Percentiles rank a stretch among this genome's conserved stretches.
phyloP scores from a whole-genome alignment of 2,888 invertebrate genomes.

The Hybos culiciformis region DNA sequence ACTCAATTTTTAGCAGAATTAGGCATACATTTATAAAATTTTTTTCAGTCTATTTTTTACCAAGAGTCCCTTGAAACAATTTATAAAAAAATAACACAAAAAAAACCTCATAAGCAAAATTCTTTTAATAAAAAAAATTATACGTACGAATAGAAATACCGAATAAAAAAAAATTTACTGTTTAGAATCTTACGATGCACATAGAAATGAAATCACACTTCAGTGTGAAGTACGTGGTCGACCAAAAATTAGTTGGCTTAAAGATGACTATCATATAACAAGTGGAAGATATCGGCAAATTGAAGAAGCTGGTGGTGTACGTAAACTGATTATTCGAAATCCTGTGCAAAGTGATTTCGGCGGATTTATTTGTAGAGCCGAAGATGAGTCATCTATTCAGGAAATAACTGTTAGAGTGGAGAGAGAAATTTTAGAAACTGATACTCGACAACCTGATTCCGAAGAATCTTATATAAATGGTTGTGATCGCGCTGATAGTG shows the following conservation, averaged over 20 bases:
- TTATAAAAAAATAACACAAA: neutral
- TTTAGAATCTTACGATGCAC: conserved; percentile 54
- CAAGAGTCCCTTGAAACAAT: too few relatives aligned
- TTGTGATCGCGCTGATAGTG: neutral
- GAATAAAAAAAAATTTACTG: too few relatives aligned
- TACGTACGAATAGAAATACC: too few relatives aligned
- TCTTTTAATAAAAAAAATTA: too few relatives aligned
- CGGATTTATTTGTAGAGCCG: conserved; percentile 63
- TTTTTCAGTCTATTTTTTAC: too few relatives aligned
- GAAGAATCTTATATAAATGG: neutral
- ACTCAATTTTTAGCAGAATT: too few relatives aligned
- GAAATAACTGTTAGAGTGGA: conserved; percentile 55
- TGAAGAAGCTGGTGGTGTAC: conserved; percentile 58
- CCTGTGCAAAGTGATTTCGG: conserved; percentile 58
- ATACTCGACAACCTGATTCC: neutral
- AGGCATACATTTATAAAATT: too few relatives aligned
- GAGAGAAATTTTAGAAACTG: conserved; percentile 26
- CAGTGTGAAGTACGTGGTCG: conserved; percentile 40
- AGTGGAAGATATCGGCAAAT: conserved; percentile 48
- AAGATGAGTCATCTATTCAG: conserved; percentile 57
- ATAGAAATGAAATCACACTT: conserved; percentile 34
- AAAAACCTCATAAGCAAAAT: too few relatives aligned
- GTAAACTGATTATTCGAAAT: conserved; percentile 50
- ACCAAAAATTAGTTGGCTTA: conserved; percentile 46
- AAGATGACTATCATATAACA: conserved; percentile 47